phyloP scores from a whole-genome alignment of 2,113 vertebrate genomes.

The Corynorhinus townsendii region DNA sequence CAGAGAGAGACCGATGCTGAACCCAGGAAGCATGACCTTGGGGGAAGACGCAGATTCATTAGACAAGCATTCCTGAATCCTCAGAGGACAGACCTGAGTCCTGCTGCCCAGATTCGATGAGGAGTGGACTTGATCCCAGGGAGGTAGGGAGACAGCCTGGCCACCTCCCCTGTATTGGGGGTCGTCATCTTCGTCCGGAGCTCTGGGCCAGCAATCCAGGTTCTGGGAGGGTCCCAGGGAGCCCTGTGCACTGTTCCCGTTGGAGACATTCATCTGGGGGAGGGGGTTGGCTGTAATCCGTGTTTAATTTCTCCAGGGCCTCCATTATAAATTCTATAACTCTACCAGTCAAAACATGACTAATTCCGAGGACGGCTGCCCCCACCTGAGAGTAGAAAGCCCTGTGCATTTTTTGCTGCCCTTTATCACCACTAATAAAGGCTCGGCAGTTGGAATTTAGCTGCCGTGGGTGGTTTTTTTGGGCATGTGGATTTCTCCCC shows the following conservation, averaged over 20 bases:
- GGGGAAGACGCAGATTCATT: not conserved
- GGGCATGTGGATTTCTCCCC: not conserved
- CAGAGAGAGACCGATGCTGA: rapidly evolving
- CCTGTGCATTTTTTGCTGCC: constrained; percentile 4
- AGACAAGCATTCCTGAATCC: rapidly evolving
- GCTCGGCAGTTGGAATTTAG: constrained; percentile 33
- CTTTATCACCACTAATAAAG: constrained; percentile 71
- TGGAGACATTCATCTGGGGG: not conserved
- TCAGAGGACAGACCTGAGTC: not conserved
- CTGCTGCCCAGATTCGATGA: not conserved
- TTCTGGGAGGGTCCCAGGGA: not conserved
- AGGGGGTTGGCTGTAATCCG: constrained; percentile 21
- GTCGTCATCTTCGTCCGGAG: not conserved
- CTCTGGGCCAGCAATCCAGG: not conserved
- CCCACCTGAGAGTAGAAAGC: constrained; percentile 63
- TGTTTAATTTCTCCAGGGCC: constrained; percentile 69
- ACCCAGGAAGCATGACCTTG: not conserved
- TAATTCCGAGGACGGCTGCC: constrained; percentile 55
- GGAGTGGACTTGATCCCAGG: too few species aligned
- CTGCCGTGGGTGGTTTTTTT: constrained; percentile 35
- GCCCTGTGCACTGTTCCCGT: not conserved
- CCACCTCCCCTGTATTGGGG: not conserved
- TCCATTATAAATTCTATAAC: constrained; percentile 71
- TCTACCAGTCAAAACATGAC: constrained; percentile 71
- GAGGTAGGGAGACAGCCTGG: not conserved